Evolutionary conservation across 2,888 invertebrate species (phyloP).

Genomic region (Cryptocephalus primarius): DNA sequence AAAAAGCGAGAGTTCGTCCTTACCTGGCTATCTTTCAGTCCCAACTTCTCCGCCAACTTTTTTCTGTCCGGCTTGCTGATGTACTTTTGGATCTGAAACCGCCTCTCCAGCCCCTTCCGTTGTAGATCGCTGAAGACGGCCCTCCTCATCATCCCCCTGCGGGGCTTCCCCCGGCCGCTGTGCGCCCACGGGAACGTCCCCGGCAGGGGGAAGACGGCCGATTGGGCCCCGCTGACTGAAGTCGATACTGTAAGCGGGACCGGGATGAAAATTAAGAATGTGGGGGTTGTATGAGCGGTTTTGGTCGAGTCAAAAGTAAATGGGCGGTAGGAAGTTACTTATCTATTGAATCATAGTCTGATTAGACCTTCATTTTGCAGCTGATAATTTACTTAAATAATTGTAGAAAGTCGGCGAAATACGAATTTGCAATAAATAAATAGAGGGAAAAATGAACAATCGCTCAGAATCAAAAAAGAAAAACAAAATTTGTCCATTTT

Average conservation of each 20-base stretch:
- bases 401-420: too few species aligned
- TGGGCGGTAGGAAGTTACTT: too few species aligned
- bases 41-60: constrained; percentile 90
- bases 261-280: too few species aligned
- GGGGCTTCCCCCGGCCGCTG: constrained; percentile 82
- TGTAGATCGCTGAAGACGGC: constrained; percentile 93
- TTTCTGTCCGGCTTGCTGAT: constrained; percentile 98
- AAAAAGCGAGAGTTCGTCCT: constrained; percentile 10
- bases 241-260: constrained; percentile 31
- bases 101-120: constrained; percentile 86
- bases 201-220: constrained; percentile 38
- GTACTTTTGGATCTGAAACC: constrained; percentile 96
- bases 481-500: too few species aligned
- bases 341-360: too few species aligned
- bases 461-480: too few species aligned
- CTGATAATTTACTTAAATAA: too few species aligned
- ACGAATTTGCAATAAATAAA: too few species aligned
- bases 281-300: too few species aligned
- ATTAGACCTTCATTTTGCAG: too few species aligned
- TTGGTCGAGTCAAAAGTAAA: too few species aligned
- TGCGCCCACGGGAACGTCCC: constrained; percentile 78
- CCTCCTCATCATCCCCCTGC: constrained; percentile 92
- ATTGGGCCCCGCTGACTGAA: constrained; percentile 39
- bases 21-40: constrained; percentile 96
- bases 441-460: too few species aligned